Conservation (phyloP, 1,140 invertebrate genomes). For the Trinorchestia longiramus region DNA sequence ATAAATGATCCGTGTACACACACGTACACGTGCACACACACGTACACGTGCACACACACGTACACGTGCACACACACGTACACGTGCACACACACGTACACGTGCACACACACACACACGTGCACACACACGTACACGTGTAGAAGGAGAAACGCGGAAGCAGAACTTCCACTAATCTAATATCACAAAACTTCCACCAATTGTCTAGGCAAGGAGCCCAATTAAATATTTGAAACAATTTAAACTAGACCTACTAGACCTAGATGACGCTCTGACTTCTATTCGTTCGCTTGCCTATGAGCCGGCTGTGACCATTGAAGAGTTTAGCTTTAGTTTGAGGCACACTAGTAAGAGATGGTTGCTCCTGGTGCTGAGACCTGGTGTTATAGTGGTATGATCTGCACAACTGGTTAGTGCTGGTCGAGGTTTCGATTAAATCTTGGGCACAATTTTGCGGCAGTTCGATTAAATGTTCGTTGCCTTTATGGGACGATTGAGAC, state of each 20-base stretch:
- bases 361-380: background rate
- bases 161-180: background rate
- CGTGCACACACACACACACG: background rate
- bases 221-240: background rate
- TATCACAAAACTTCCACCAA: background rate
- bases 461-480: background rate
- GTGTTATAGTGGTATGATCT: conserved; percentile 10
- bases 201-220: background rate
- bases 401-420: background rate
- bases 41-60: background rate
- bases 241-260: background rate
- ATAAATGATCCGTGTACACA: no score
- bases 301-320: background rate
- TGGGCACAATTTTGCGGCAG: no score
- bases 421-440: no score
- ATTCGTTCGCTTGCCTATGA: background rate
- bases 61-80: background rate
- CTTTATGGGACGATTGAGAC: background rate
- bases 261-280: conserved; percentile 5
- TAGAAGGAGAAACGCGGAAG: background rate
- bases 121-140: background rate
- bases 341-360: background rate
- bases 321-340: background rate
- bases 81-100: background rate
- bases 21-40: no score